Evolutionary conservation across 2,888 invertebrate genomes (phyloP).

Genomic region (Andrena minutula): DNA sequence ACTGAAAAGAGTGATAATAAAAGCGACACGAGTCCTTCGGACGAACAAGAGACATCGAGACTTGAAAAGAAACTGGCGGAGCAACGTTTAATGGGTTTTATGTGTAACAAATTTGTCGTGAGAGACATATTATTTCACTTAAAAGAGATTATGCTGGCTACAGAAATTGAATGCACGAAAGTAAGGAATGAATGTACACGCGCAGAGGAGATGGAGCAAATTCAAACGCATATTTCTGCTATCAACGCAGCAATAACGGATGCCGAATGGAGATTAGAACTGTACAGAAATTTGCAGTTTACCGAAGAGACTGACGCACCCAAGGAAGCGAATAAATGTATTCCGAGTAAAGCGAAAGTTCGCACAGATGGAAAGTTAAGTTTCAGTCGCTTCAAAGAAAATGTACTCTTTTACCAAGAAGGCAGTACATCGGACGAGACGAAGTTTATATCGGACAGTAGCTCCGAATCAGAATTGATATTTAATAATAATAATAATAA

Average conservation of each 20-base stretch:
- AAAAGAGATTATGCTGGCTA: conserved; percentile 86
- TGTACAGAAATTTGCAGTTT: conserved; percentile 88
- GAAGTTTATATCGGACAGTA: conserved; percentile 72
- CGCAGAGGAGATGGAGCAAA: conserved; percentile 27
- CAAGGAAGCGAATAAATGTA: conserved; percentile 17
- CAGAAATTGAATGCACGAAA: conserved; percentile 79
- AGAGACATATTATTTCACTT: conserved; percentile 87
- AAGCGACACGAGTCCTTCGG: conserved; percentile 84
- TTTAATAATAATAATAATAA: too few relatives aligned
- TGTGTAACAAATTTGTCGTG: conserved; percentile 87
- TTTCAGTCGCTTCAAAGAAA: conserved; percentile 61
- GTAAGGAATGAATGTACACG: conserved; percentile 79
- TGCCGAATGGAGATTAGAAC: conserved; percentile 90
- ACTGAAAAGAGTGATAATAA: conserved; percentile 82
- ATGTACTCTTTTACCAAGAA: conserved; percentile 74
- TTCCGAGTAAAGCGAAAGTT: not conserved
- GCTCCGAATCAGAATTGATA: conserved; percentile 81
- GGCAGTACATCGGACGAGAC: conserved; percentile 74
- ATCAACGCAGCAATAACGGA: conserved; percentile 85
- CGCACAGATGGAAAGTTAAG: conserved; percentile 67
- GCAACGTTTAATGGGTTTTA: conserved; percentile 85
- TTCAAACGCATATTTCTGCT: conserved; percentile 26
- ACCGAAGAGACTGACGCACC: conserved; percentile 81
- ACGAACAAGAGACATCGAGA: conserved; percentile 55
- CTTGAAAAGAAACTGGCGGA: conserved; percentile 80